phyloP scores from a whole-genome alignment of 2,797 vertebrate genomes.

The Pampus argenteus region DNA sequence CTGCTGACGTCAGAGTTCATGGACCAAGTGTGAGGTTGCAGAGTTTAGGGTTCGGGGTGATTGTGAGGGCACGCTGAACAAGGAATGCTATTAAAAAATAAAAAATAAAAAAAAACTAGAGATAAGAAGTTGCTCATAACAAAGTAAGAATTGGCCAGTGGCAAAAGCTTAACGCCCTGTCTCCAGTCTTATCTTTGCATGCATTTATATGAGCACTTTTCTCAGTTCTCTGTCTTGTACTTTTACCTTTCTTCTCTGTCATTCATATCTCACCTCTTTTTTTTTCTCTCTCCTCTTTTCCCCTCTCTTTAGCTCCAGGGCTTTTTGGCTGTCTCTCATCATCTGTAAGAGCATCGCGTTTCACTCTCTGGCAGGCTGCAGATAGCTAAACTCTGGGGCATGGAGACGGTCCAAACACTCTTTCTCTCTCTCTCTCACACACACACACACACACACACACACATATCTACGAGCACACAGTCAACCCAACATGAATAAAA shows the following conservation, averaged over 20 bases:
- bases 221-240: not conserved
- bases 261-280: conserved; percentile 42
- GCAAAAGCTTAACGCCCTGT: conserved; percentile 53
- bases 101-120: too few species aligned
- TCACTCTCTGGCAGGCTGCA: conserved; percentile 70
- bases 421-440: not conserved
- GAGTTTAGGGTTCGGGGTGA: conserved; percentile 39
- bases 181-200: conserved; percentile 56
- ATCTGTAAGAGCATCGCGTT: conserved; percentile 70
- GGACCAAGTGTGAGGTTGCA: conserved; percentile 27
- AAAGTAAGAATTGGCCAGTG: conserved; percentile 31
- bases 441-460: conserved; percentile 20
- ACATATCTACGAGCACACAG: conserved; percentile 4
- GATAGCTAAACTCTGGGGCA: conserved; percentile 76
- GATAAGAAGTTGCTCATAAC: conserved; percentile 51
- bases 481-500: conserved; percentile 15
- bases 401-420: conserved; percentile 72
- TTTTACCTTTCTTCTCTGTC: conserved; percentile 38
- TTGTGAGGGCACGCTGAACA: conserved; percentile 15
- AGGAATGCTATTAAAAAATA: conserved; percentile 58
- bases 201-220: conserved; percentile 21
- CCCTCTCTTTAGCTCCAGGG: conserved; percentile 55
- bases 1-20: conserved; percentile 39
- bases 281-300: not conserved
- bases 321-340: conserved; percentile 77